Conservation (phyloP, 1,140 invertebrate species). For the Pachyrhynchus sulphureomaculatus region DNA sequence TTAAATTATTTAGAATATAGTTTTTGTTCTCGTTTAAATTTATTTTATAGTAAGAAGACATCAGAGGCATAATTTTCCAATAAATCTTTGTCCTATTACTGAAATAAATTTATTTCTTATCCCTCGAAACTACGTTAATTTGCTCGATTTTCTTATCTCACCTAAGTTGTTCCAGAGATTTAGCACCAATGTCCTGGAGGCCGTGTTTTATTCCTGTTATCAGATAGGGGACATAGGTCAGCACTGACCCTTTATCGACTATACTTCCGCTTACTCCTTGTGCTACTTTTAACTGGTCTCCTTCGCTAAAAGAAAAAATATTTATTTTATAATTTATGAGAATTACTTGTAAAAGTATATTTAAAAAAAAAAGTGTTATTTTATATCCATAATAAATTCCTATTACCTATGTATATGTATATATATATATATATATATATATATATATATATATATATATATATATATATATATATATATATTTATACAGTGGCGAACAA, state of each 20-base stretch:
- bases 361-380: too few relatives aligned
- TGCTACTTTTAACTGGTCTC: slow-evolving; percentile 94
- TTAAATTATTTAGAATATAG: too few relatives aligned
- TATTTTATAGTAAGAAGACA: too few relatives aligned
- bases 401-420: too few relatives aligned
- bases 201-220: slow-evolving; percentile 94
- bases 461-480: too few relatives aligned
- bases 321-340: not conserved
- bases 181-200: slow-evolving; percentile 93
- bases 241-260: slow-evolving; percentile 94
- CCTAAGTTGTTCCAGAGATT: slow-evolving; percentile 51
- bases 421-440: too few relatives aligned
- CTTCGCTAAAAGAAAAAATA: slow-evolving; percentile 64
- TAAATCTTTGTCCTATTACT: not conserved
- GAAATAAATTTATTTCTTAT: slow-evolving; percentile 11
- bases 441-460: too few relatives aligned
- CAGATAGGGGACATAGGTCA: slow-evolving; percentile 93
- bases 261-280: slow-evolving; percentile 98
- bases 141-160: slow-evolving; percentile 12
- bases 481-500: too few relatives aligned
- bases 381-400: too few relatives aligned
- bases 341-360: too few relatives aligned
- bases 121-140: slow-evolving; percentile 13
- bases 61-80: too few relatives aligned
- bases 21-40: too few relatives aligned